Base-by-base conservation (phyloP, 2,888 invertebrate genomes). In the Norana najaformis region DNA sequence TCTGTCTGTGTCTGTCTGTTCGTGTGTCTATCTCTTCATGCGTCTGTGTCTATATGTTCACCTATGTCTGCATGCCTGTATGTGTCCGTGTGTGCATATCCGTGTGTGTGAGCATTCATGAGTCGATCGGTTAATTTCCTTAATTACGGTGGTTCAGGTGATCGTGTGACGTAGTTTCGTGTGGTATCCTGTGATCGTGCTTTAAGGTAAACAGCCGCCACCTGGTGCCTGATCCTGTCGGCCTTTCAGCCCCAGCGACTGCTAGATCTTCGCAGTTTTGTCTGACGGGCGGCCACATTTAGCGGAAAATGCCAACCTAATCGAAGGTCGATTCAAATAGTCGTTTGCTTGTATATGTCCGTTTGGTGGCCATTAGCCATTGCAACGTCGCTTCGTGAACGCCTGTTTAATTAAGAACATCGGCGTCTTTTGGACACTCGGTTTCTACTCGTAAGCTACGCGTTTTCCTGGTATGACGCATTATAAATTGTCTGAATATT, bases 151-250 rank as follows among this genome's bases (percentile, higher is more conserved):
- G n/a, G 8, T 69, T 30, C 69, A 69, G 69, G 69, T 69, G 69
- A 69, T 11, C 69, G 69, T 69, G n/a, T 69, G 69, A 69, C 69
- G 69, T n/a, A 5, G 5, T 30, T 69, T n/a, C 30, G n/a, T 69
- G 69, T 69, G 69, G 69, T 69, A 69, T 69, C n/a, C 69, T 69
- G 69, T 69, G 69, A 69, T 69, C 69, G 8, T 69, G 69, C 69
- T 69, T 16, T 69, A 69, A 69, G 69, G 30, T 30, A 69, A 69
- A n/a, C 69, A n/a, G 14, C n/a, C 30, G n/a, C 69, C 69, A 69
- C 69, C 69, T 69, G 69, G 30, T n/a, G 69, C 1, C n/a, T 1
- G 69, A n/a, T 69, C 47, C 47, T 11, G 8, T 69, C n/a, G 8
- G 30, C 69, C 69, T 69, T 69, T 69, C 30, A 69, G 13, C 69